Percentiles rank a stretch among this genome's conserved stretches.
Evolutionary conservation across 2,113 vertebrate species (phyloP).

Genomic region (Cyprinodon variegatus): DNA sequence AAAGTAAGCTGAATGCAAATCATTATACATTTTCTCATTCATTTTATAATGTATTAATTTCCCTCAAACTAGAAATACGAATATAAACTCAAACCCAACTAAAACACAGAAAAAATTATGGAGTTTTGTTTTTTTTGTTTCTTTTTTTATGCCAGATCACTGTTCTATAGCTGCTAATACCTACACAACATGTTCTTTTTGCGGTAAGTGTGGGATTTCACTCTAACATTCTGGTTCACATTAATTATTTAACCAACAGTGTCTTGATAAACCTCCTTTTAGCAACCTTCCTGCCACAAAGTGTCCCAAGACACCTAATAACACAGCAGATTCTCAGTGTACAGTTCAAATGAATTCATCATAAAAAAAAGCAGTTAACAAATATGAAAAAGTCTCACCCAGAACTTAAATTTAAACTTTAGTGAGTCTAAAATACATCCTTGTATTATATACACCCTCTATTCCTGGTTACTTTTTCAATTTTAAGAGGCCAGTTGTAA

Average conservation of each 20-base stretch:
- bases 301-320: constrained; percentile 48
- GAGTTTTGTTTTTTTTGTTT: too few species aligned
- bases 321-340: constrained; percentile 1
- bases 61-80: not conserved
- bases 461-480: not conserved
- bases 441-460: not conserved
- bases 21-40: too few species aligned
- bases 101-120: too few species aligned
- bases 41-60: too few species aligned
- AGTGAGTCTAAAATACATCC: not conserved
- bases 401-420: not conserved
- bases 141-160: not conserved
- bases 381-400: not conserved
- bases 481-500: not conserved
- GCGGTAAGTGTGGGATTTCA: constrained; percentile 52
- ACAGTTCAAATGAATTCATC: not conserved
- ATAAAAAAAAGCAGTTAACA: not conserved
- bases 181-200: constrained; percentile 14
- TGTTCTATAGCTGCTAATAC: not conserved
- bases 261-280: constrained; percentile 63
- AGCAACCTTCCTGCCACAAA: constrained; percentile 58
- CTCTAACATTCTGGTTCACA: constrained; percentile 50
- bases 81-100: too few species aligned
- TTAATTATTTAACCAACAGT: constrained; percentile 78
- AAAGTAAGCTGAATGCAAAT: too few species aligned